Evolutionary conservation across 2,888 invertebrate species (phyloP).

Genomic region (Eupithecia pulchellata): DNA sequence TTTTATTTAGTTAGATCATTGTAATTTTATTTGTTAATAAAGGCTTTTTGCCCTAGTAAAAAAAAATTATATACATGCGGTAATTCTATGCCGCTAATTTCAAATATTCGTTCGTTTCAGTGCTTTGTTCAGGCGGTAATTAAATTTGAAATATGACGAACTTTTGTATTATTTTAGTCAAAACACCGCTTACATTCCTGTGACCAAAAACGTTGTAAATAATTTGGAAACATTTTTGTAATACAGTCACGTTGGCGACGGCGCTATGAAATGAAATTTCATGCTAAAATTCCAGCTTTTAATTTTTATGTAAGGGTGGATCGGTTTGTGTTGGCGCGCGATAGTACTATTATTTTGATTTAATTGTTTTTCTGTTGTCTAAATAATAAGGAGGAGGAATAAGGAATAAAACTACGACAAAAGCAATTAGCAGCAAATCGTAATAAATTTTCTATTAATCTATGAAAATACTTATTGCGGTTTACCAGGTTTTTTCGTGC

Average conservation of each 20-base stretch:
- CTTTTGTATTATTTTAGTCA: conserved; percentile 24
- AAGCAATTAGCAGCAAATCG: too few relatives aligned
- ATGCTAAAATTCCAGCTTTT: conserved; percentile 38
- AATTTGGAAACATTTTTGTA: conserved; percentile 34
- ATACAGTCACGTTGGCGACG: conserved; percentile 27
- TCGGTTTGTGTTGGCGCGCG: too few relatives aligned
- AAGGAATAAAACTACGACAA: too few relatives aligned
- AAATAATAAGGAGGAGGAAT: too few relatives aligned
- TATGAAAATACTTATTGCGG: too few relatives aligned
- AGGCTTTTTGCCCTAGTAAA: too few relatives aligned
- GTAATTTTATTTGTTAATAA: too few relatives aligned
- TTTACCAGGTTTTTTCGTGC: too few relatives aligned
- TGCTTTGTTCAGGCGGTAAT: conserved; percentile 17
- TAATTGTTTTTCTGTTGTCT: too few relatives aligned
- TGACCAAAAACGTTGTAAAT: conserved; percentile 30
- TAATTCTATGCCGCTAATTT: conserved; percentile 7
- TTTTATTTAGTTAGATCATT: too few relatives aligned
- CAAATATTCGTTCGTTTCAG: conserved; percentile 9
- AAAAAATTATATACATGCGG: neutral
- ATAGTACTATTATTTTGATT: too few relatives aligned
- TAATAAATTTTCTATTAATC: too few relatives aligned
- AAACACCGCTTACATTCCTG: conserved; percentile 21
- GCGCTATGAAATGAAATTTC: conserved; percentile 34
- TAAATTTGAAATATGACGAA: conserved; percentile 22
- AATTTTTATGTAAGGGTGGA: conserved; percentile 41